Conservation (phyloP, 2,888 invertebrate species). For the Agonum fuliginosum region DNA sequence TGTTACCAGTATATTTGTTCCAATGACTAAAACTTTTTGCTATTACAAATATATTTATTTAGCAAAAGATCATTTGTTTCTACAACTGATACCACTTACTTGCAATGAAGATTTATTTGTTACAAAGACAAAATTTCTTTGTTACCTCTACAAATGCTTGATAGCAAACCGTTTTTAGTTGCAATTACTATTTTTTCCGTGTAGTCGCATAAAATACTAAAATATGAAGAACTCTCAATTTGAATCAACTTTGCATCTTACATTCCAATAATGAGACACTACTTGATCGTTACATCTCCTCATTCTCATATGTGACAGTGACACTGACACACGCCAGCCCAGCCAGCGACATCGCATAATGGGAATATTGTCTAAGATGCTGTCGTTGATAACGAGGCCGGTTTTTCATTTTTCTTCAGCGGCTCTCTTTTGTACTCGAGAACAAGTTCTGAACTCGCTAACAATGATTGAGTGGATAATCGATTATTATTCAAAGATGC, state of each 20-base stretch:
- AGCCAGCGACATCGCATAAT: slow-evolving; percentile 45
- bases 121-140: too few relatives aligned
- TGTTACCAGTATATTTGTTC: too few relatives aligned
- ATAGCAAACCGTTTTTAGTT: too few relatives aligned
- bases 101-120: too few relatives aligned
- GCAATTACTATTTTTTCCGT: too few relatives aligned
- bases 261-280: neutral
- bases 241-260: slow-evolving; percentile 14
- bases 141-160: too few relatives aligned
- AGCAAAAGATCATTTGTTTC: too few relatives aligned
- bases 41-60: too few relatives aligned
- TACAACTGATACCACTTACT: too few relatives aligned
- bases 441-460: slow-evolving; percentile 5
- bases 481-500: slow-evolving; percentile 47
- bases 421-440: slow-evolving; percentile 34
- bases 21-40: too few relatives aligned
- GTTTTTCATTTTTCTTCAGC: slow-evolving; percentile 42
- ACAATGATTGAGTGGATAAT: slow-evolving; percentile 55
- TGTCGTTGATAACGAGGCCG: slow-evolving; percentile 45
- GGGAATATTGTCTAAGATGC: slow-evolving; percentile 56
- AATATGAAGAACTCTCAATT: too few relatives aligned
- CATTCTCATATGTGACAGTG: slow-evolving; percentile 15
- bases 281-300: slow-evolving; percentile 15
- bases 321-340: slow-evolving; percentile 21
- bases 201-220: too few relatives aligned